phyloP scores from a whole-genome alignment of 53 echinoderm and acorn worm species.

The Luidia sarsii region DNA sequence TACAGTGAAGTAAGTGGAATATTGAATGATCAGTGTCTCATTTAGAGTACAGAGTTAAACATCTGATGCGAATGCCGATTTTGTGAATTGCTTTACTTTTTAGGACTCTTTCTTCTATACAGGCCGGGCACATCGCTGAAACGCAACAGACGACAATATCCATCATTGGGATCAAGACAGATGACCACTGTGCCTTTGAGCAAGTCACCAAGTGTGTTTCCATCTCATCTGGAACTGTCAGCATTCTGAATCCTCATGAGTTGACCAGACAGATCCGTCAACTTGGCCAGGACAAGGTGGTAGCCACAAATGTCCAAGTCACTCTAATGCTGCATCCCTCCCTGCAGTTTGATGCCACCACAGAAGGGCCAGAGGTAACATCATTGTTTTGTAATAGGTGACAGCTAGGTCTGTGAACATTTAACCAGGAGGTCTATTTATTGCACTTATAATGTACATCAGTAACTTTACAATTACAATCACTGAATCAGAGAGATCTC shows the following conservation, averaged over 20 bases:
- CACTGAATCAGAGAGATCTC: too few species aligned
- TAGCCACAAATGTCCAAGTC: conserved; percentile 86
- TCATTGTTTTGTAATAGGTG: too few species aligned
- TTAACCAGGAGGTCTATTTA: too few species aligned
- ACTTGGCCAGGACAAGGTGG: conserved; percentile 78
- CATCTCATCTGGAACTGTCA: conserved; percentile 85
- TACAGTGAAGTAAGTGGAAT: conserved; percentile 62
- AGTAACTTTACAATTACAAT: too few species aligned
- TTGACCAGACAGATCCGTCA: conserved; percentile 87
- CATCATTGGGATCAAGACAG: conserved; percentile 90
- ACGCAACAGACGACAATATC: conserved; percentile 95
- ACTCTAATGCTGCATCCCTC: conserved; percentile 77
- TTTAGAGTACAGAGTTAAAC: too few species aligned
- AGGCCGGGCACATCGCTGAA: conserved; percentile 90
- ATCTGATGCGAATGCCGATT: too few species aligned
- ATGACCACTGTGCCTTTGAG: conserved; percentile 70
- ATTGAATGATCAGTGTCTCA: too few species aligned
- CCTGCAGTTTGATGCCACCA: conserved; percentile 71
- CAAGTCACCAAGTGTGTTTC: conserved; percentile 80
- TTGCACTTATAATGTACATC: too few species aligned
- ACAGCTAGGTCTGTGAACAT: too few species aligned
- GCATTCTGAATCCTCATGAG: conserved; percentile 95
- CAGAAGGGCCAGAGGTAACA: conserved; percentile 34
- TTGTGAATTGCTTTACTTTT: too few species aligned
- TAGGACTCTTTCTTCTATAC: neutral